Conservation (phyloP, 2,888 invertebrate genomes). For the Spodoptera picta region DNA sequence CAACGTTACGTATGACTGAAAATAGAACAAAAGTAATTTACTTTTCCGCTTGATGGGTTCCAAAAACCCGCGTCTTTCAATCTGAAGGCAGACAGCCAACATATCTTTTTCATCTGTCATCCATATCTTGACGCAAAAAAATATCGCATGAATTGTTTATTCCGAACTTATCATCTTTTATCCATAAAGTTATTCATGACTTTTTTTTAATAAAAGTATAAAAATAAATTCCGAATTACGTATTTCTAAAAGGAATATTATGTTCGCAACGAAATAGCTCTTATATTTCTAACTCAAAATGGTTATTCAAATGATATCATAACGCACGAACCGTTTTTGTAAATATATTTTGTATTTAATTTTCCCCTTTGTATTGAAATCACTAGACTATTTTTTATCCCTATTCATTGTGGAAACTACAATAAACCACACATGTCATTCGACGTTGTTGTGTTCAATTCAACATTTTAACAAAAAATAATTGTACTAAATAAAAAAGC, state of each 20-base stretch:
- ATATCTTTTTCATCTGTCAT: slow-evolving; percentile 46
- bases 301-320: no score
- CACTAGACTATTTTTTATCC: no score
- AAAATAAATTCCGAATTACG: neutral
- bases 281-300: no score
- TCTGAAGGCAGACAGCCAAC: slow-evolving; percentile 34
- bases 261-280: no score
- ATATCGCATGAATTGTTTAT: slow-evolving; percentile 27
- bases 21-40: slow-evolving; percentile 45
- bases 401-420: neutral
- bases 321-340: no score
- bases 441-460: no score
- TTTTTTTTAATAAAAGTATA: slow-evolving; percentile 5
- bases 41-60: slow-evolving; percentile 29
- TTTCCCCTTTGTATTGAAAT: no score
- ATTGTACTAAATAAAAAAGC: slow-evolving; percentile 7
- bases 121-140: slow-evolving; percentile 32
- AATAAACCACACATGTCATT: neutral
- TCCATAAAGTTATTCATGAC: neutral
- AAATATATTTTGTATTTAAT: no score
- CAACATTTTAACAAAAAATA: neutral
- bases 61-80: slow-evolving; percentile 33
- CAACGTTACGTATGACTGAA: neutral
- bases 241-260: no score
- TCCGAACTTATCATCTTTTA: slow-evolving; percentile 1